These are phyloP conservation scores for Nothobranchius furzeri DNA, from an alignment of 2,113 vertebrate species.

Conservation along the genomic window DNA sequence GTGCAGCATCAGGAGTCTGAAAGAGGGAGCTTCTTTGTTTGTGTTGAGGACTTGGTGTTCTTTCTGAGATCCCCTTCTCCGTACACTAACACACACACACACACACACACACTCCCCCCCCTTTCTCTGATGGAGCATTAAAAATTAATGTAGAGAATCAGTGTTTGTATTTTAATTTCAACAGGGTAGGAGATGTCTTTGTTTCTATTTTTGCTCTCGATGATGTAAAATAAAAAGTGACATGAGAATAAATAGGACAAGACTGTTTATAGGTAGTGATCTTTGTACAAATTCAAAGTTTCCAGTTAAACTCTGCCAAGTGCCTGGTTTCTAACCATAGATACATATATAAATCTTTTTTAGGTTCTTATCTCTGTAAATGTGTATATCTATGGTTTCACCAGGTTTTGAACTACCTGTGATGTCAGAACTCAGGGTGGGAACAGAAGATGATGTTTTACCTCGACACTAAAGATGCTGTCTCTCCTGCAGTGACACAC, in stretches of 20 bases:
- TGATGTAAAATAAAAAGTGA: slow-evolving; percentile 37
- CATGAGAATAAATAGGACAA: slow-evolving; percentile 32
- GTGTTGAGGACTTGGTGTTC: slow-evolving; percentile 17
- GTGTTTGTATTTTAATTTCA: not conserved
- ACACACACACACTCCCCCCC: not conserved
- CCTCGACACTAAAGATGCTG: slow-evolving; percentile 55
- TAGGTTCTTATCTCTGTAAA: slow-evolving; percentile 33
- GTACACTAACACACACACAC: not conserved
- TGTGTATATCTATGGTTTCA: slow-evolving; percentile 75
- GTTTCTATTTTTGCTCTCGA: slow-evolving; percentile 24
- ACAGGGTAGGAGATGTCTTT: not conserved
- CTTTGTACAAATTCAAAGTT: slow-evolving; percentile 57
- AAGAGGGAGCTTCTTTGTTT: slow-evolving; percentile 18
- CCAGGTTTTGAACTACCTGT: slow-evolving; percentile 73
- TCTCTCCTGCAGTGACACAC: slow-evolving; percentile 58
- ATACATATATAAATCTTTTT: slow-evolving; percentile 71
- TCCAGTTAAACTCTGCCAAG: slow-evolving; percentile 70
- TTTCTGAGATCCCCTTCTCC: slow-evolving; percentile 12
- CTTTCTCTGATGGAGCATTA: slow-evolving; percentile 20
- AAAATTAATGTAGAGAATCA: slow-evolving; percentile 59
- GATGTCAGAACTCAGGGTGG: slow-evolving; percentile 68
- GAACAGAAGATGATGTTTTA: slow-evolving; percentile 53
- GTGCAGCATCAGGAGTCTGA: not conserved
- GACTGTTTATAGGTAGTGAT: slow-evolving; percentile 62
- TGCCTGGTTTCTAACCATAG: slow-evolving; percentile 78